Evolutionary conservation across 2,113 vertebrate species (phyloP), one percentile per base, ranked within the genome.

Genomic region (Cairina moschata): DNA sequence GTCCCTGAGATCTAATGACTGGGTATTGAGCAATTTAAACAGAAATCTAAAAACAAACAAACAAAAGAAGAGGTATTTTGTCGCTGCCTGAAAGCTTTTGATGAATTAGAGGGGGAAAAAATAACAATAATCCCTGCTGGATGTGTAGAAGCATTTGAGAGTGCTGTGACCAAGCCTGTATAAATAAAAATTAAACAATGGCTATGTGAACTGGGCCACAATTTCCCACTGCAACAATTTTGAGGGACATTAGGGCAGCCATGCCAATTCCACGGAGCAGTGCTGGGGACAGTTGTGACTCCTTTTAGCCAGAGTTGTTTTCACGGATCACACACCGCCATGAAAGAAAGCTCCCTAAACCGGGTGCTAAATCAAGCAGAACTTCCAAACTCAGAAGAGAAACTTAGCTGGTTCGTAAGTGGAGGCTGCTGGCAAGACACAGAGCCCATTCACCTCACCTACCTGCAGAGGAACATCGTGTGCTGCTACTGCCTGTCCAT

Each of bases 381-480:
- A 46, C 31, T 62, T 46, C 62, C 46, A 40, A 21, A 81, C 13
- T 12, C 17, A 5, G 46, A 36, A 20, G 31, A 11, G 65, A 29
- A 11, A 1, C 17, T 32, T 4, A 4, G 31, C 55, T 29, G 56
- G 63, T 32, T 65, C 50, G n/a, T 18, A 48, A 32, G 5, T 1
- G 20, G 62, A 55, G 55, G 38, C 60, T 15, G n/a, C 26, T 32
- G 63, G 42, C 28, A 3, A 46, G 44, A 32, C 36, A 22, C 25
- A 12, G 28, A 17, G 17, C 3, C 42, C 31, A 5, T 16, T 34
- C 17, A 54, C 29, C 74, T 48, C 79, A 28, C 6, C 32, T 18
- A 17, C 3, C 26, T 11, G 2, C 4, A 2, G 0, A 14, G 28
- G 6, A 29, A 21, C 28, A 11, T 55, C 25, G 3, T 2, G 4